phyloP scores from a whole-genome alignment of 2,797 vertebrate species.

The Manis crassicaudata region DNA sequence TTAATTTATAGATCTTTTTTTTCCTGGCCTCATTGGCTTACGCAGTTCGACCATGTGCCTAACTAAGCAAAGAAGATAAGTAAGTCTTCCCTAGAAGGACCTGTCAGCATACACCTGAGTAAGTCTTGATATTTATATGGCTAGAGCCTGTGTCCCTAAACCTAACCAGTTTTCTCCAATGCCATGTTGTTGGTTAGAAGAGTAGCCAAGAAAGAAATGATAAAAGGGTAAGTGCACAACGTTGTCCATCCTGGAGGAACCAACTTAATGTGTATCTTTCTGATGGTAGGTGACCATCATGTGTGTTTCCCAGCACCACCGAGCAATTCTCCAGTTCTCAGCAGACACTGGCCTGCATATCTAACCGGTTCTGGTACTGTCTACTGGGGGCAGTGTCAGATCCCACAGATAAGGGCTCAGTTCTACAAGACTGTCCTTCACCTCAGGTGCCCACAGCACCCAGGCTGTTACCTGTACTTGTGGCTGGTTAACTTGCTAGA shows the following conservation, averaged over 20 bases:
- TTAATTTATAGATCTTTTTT: conserved; percentile 39
- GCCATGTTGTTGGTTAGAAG: neutral
- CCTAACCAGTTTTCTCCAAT: neutral
- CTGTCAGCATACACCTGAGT: neutral
- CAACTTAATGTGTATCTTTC: neutral
- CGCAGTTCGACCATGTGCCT: neutral
- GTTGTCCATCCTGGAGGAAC: neutral
- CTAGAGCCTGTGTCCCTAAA: neutral
- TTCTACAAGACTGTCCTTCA: neutral
- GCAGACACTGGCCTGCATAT: neutral
- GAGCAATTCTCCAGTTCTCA: neutral
- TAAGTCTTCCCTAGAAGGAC: neutral
- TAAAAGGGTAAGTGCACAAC: neutral
- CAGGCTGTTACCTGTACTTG: neutral
- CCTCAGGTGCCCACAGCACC: neutral
- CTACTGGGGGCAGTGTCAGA: neutral
- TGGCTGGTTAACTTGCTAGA: neutral
- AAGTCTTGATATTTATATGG: neutral
- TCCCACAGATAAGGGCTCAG: neutral
- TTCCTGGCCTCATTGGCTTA: conserved; percentile 29
- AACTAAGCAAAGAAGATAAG: neutral
- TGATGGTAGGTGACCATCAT: neutral
- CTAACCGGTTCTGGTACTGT: neutral
- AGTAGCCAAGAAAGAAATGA: neutral
- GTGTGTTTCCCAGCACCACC: neutral